Percentiles rank a stretch among this genome's conserved stretches.
These are phyloP conservation scores for Dioctria linearis DNA, from an alignment of 2,888 invertebrate species.

Conservation along the genomic window DNA sequence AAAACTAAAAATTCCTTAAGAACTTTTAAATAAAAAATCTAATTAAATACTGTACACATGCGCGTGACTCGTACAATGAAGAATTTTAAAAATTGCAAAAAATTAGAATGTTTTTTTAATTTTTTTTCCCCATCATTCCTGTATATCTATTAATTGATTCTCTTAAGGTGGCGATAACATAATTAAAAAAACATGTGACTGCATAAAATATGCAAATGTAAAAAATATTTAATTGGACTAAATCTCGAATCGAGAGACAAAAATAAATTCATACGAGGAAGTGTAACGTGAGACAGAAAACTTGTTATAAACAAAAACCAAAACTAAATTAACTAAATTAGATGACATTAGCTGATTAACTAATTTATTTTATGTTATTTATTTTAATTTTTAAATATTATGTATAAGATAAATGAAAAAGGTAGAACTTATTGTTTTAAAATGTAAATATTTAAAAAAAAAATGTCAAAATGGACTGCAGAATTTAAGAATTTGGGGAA, in stretches of 20 bases:
- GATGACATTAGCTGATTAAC: neutral
- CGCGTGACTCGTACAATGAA: too few species aligned
- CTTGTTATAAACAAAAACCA: neutral
- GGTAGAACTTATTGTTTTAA: neutral
- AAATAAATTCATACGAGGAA: neutral
- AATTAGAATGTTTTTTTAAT: neutral
- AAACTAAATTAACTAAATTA: too few species aligned
- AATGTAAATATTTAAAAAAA: neutral
- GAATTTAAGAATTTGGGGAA: too few species aligned
- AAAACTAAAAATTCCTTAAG: slow-evolving; percentile 23
- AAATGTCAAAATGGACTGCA: too few species aligned
- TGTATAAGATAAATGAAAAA: neutral
- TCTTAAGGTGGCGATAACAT: neutral
- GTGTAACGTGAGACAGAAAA: neutral
- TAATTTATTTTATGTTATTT: neutral
- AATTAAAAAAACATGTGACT: neutral
- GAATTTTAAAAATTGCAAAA: neutral
- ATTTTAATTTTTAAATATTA: too few species aligned
- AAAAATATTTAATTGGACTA: neutral
- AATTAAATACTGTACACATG: too few species aligned
- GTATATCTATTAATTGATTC: too few species aligned
- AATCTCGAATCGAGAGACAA: neutral
- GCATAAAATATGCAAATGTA: neutral
- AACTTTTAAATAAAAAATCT: too few species aligned
- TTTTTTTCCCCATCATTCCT: neutral